These are phyloP conservation scores for Cremastobaeus sp. DNA, from an alignment of 2,888 invertebrate genomes.

Conservation along the genomic window DNA sequence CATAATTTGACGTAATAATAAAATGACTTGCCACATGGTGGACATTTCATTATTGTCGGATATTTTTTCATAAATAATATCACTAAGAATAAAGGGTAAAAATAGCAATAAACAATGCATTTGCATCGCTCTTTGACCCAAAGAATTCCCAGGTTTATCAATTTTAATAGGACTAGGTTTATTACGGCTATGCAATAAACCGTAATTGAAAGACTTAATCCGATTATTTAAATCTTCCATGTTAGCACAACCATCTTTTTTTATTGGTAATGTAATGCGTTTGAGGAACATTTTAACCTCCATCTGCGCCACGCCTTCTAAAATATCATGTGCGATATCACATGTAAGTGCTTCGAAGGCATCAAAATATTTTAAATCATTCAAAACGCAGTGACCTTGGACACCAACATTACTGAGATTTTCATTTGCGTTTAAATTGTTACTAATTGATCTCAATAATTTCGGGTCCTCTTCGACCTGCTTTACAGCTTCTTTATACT, in stretches of 20 bases:
- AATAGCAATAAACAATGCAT: conserved; percentile 47
- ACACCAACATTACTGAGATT: not conserved
- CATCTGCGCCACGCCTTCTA: conserved; percentile 35
- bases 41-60: not conserved
- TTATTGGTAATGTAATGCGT: not conserved
- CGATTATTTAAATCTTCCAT: conserved; percentile 25
- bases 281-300: conserved; percentile 49
- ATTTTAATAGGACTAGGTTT: conserved; percentile 58
- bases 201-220: conserved; percentile 28
- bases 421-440: not conserved
- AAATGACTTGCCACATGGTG: conserved; percentile 32
- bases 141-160: conserved; percentile 43
- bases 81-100: conserved; percentile 29
- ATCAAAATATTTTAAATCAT: conserved; percentile 45
- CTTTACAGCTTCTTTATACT: conserved; percentile 1
- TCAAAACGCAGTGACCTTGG: conserved; percentile 14
- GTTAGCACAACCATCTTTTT: no score
- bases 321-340: conserved; percentile 44
- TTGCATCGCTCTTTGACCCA: conserved; percentile 59
- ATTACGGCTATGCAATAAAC: conserved; percentile 35
- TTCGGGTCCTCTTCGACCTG: conserved; percentile 2
- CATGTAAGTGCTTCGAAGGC: conserved; percentile 32
- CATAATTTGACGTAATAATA: conserved; percentile 38
- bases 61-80: conserved; percentile 18
- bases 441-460: not conserved